Conservation (phyloP, 2,888 invertebrate genomes). For the Cremastinae sp. region DNA sequence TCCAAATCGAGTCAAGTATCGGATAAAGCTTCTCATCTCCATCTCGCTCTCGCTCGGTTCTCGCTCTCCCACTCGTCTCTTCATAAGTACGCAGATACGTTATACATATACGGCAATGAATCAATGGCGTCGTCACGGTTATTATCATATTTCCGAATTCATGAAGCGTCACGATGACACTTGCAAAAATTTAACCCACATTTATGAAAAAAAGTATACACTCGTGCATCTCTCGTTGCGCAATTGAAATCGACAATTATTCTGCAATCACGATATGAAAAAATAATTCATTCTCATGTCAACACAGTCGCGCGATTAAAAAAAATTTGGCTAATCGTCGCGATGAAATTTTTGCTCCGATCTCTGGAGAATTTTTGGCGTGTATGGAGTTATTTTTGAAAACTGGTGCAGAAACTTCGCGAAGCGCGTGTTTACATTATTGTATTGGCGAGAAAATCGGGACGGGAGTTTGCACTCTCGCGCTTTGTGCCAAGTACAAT, state of each 20-base stretch:
- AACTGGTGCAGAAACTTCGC: constrained; percentile 2
- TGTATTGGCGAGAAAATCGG: constrained; percentile 38
- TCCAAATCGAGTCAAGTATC: constrained; percentile 62
- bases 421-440: constrained; percentile 12
- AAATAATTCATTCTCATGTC: too few species aligned
- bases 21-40: constrained; percentile 57
- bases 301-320: too few species aligned
- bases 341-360: not conserved
- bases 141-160: constrained; percentile 49
- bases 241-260: too few species aligned
- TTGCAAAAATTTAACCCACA: constrained; percentile 22
- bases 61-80: constrained; percentile 22
- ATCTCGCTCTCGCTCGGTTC: constrained; percentile 41
- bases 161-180: constrained; percentile 34
- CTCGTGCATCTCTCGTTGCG: too few species aligned
- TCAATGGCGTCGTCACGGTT: constrained; percentile 41
- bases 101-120: constrained; percentile 26
- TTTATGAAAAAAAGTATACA: too few species aligned
- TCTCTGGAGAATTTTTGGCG: too few species aligned
- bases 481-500: constrained; percentile 61
- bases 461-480: constrained; percentile 41
- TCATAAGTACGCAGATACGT: not conserved
- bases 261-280: too few species aligned
- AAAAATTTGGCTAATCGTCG: too few species aligned
- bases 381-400: not conserved